A percentile compares a stretch with the other conserved stretches of the same genome.
Conservation (phyloP, 2,797 vertebrate species). For the Pelodytes ibericus region DNA sequence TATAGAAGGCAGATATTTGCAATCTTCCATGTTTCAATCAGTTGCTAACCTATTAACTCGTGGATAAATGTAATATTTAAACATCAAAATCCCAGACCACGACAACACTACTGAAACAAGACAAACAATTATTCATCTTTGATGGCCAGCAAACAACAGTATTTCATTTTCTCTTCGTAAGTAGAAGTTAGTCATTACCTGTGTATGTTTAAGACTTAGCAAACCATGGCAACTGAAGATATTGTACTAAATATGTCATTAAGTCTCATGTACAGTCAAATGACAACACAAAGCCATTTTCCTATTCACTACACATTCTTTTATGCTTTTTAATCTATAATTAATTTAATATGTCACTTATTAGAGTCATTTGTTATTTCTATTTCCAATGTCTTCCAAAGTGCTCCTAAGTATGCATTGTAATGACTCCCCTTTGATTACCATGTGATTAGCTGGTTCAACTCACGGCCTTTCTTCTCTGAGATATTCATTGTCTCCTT, state of each 20-base stretch:
- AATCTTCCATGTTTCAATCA: no score
- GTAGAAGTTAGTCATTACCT: constrained; percentile 21
- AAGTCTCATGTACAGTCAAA: constrained; percentile 29
- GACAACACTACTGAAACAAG: constrained; percentile 8
- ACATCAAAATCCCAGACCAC: background rate
- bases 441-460: constrained; percentile 83
- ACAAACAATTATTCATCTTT: constrained; percentile 11
- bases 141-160: constrained; percentile 1
- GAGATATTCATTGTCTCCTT: constrained; percentile 74
- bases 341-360: constrained; percentile 61
- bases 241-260: constrained; percentile 25
- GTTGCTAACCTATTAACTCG: background rate
- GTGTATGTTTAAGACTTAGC: constrained; percentile 11
- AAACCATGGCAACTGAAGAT: constrained; percentile 15
- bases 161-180: background rate
- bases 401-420: constrained; percentile 73
- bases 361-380: constrained; percentile 50
- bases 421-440: constrained; percentile 78
- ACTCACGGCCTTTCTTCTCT: constrained; percentile 77
- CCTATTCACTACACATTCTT: constrained; percentile 7
- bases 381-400: constrained; percentile 75
- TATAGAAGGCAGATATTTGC: no score
- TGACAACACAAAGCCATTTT: constrained; percentile 41
- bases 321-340: constrained; percentile 61
- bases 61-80: background rate